A percentile compares a stretch with the other conserved stretches of the same genome.
phyloP scores from a whole-genome alignment of 2,113 vertebrate species.

The Lepus timidus region DNA sequence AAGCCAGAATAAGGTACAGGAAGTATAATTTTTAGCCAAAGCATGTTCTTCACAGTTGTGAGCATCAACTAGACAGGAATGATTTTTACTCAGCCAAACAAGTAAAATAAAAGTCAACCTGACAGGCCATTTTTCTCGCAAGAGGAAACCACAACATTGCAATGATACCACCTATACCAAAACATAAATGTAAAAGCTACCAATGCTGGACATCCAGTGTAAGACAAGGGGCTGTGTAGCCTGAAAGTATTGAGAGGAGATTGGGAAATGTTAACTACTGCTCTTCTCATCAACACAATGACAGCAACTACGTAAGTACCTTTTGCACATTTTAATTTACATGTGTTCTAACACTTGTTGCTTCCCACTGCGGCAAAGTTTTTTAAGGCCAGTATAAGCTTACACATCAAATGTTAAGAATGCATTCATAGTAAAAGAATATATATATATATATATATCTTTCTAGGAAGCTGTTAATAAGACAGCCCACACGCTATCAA shows the following conservation, averaged over 20 bases:
- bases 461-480: conserved; percentile 16
- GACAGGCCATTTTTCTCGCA: conserved; percentile 32
- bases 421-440: not conserved
- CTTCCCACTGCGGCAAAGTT: not conserved
- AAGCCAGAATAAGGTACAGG: not conserved
- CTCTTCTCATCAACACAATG: conserved; percentile 11
- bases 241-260: conserved; percentile 14
- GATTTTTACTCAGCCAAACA: conserved; percentile 55
- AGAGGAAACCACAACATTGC: conserved; percentile 12
- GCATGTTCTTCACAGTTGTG: not conserved
- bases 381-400: conserved; percentile 16
- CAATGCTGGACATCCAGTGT: not conserved
- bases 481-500: not conserved
- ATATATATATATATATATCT: not conserved
- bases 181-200: conserved; percentile 33
- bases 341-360: conserved; percentile 3
- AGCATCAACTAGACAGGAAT: conserved; percentile 6
- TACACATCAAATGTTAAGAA: not conserved
- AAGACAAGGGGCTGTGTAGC: not conserved
- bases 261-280: not conserved
- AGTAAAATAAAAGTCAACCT: conserved; percentile 42
- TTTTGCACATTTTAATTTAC: conserved; percentile 35
- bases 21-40: conserved; percentile 54
- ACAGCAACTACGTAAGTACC: conserved; percentile 1
- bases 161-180: not conserved